Percentiles rank a stretch among this genome's conserved stretches.
Evolutionary conservation across 2,797 vertebrate species (phyloP).

Genomic region (Artibeus lituratus): DNA sequence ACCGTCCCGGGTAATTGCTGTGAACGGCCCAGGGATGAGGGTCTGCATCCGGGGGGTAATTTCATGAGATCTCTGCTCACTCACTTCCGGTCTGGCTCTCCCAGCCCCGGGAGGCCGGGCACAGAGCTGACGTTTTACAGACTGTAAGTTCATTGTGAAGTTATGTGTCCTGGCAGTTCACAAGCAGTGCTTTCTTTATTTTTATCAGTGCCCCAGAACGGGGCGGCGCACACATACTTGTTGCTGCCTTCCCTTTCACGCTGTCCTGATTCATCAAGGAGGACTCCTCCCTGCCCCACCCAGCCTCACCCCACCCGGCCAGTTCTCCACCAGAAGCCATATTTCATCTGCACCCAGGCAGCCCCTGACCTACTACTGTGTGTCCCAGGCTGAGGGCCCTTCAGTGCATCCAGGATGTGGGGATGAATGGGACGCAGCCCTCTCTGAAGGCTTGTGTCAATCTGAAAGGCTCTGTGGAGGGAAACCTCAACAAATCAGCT

Average conservation of each 20-base stretch:
- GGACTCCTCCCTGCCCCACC: background rate
- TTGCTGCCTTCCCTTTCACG: background rate
- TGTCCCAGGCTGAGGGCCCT: background rate
- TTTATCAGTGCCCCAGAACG: slow-evolving; percentile 12
- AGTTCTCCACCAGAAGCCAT: background rate
- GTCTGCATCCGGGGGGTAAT: slow-evolving; percentile 25
- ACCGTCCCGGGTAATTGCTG: background rate
- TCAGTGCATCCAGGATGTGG: background rate
- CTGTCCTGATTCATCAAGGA: background rate
- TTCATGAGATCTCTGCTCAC: slow-evolving; percentile 10
- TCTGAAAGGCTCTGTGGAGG: background rate
- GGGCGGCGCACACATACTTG: background rate
- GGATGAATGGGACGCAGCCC: background rate
- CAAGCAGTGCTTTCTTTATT: slow-evolving; percentile 6
- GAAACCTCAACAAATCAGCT: slow-evolving; percentile 23
- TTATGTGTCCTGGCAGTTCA: background rate
- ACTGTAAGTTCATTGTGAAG: slow-evolving; percentile 39
- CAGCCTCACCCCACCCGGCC: background rate
- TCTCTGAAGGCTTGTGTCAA: background rate
- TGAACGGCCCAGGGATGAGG: background rate
- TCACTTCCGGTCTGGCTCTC: slow-evolving; percentile 43
- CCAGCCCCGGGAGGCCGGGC: background rate
- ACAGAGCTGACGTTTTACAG: slow-evolving; percentile 45
- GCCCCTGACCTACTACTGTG: background rate
- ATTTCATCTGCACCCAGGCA: background rate